Evolutionary conservation across 2,113 vertebrate species (phyloP).

Genomic region (Pedetes capensis): DNA sequence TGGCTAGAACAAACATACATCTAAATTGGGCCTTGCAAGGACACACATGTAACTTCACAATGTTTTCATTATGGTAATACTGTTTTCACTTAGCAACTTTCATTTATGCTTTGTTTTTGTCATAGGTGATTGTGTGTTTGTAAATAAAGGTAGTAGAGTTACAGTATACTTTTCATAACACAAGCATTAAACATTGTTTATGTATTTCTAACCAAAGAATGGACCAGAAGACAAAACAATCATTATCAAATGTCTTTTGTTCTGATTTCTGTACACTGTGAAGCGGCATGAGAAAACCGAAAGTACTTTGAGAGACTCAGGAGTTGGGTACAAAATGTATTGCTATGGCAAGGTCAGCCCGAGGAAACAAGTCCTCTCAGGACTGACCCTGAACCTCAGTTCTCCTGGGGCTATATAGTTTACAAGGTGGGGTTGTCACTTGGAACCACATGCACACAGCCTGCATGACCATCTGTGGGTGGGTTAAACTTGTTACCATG

Average conservation of each 20-base stretch:
- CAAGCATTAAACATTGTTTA: not conserved
- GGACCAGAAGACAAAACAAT: not conserved
- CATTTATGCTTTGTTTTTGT: not conserved
- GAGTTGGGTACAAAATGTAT: too few species aligned
- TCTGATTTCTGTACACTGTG: not conserved
- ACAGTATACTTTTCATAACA: not conserved
- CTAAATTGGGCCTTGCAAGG: not conserved
- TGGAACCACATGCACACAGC: too few species aligned
- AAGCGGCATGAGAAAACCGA: too few species aligned
- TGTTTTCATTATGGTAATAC: not conserved
- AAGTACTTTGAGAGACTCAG: too few species aligned
- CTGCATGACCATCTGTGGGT: too few species aligned
- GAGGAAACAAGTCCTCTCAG: too few species aligned
- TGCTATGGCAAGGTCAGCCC: too few species aligned
- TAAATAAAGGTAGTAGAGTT: not conserved
- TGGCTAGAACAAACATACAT: not conserved
- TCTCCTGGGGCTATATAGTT: too few species aligned
- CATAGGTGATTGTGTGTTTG: not conserved
- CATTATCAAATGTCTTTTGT: conserved; percentile 28
- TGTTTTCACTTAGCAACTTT: not conserved
- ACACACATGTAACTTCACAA: not conserved
- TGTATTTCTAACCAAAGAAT: not conserved
- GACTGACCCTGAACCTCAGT: too few species aligned
- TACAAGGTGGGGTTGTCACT: too few species aligned
- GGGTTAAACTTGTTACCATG: too few species aligned